phyloP scores from a whole-genome alignment of 1,140 invertebrate genomes.

The Belonocnema kinseyi region DNA sequence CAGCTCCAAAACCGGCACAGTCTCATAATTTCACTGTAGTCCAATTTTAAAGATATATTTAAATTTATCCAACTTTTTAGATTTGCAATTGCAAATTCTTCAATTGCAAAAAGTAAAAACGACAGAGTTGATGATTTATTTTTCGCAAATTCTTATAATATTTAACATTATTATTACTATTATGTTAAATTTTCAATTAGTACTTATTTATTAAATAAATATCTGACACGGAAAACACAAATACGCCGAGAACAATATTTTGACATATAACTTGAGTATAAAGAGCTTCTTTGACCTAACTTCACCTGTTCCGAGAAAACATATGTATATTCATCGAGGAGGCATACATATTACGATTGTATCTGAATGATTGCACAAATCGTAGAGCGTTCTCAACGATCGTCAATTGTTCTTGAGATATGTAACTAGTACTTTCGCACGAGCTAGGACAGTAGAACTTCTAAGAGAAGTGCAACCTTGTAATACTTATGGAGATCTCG shows the following conservation, averaged over 20 bases:
- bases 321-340: not conserved
- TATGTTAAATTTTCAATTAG: too few relatives aligned
- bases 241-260: not conserved
- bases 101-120: too few relatives aligned
- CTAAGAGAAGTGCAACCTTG: constrained; percentile 20
- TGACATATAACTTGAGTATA: not conserved
- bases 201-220: not conserved
- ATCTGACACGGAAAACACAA: too few relatives aligned
- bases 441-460: not conserved
- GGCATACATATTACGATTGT: not conserved
- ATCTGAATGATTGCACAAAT: constrained; percentile 5
- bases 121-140: too few relatives aligned
- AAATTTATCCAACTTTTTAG: too few relatives aligned
- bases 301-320: not conserved
- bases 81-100: too few relatives aligned
- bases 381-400: not conserved
- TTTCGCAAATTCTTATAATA: too few relatives aligned
- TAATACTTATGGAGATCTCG: constrained; percentile 13
- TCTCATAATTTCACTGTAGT: too few relatives aligned
- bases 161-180: too few relatives aligned
- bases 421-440: not conserved
- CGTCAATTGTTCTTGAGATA: constrained; percentile 16
- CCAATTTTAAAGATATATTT: too few relatives aligned
- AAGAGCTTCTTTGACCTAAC: not conserved
- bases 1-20: too few relatives aligned